These are phyloP conservation scores for Torymus auratus DNA, from an alignment of 2,888 invertebrate species.

Conservation along the genomic window DNA sequence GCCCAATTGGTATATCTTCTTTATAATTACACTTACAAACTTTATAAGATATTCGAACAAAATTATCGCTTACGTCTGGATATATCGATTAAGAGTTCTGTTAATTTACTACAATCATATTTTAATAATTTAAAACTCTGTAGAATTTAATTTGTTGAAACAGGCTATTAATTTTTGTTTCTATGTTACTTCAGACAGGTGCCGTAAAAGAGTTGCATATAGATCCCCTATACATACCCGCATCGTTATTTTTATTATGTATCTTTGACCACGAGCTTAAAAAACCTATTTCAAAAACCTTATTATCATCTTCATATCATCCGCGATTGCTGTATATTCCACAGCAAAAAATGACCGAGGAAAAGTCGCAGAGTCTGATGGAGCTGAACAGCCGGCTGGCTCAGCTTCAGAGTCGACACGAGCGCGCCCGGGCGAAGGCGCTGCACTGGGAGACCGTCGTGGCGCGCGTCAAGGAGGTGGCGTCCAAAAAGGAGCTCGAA, in stretches of 20 bases:
- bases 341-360: conserved; percentile 78
- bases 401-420: conserved; percentile 80
- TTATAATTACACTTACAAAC: neutral
- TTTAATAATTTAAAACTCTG: too few relatives aligned
- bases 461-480: conserved; percentile 80
- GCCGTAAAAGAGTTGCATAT: too few relatives aligned
- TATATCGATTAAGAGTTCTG: too few relatives aligned
- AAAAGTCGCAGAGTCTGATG: conserved; percentile 81
- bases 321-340: neutral
- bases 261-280: too few relatives aligned
- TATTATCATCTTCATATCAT: too few relatives aligned
- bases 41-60: neutral
- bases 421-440: conserved; percentile 80
- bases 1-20: conserved; percentile 77
- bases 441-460: conserved; percentile 82
- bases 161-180: too few relatives aligned
- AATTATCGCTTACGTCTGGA: neutral
- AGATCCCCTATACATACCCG: too few relatives aligned
- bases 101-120: too few relatives aligned
- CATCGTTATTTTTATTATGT: too few relatives aligned
- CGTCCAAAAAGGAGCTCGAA: conserved; percentile 79
- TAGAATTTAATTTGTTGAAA: too few relatives aligned
- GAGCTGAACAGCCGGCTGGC: conserved; percentile 82
- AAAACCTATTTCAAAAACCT: too few relatives aligned
- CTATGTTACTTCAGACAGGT: too few relatives aligned